These are phyloP conservation scores for Teinopalpus imperialis DNA, from an alignment of 2,888 invertebrate species.

Conservation along the genomic window DNA sequence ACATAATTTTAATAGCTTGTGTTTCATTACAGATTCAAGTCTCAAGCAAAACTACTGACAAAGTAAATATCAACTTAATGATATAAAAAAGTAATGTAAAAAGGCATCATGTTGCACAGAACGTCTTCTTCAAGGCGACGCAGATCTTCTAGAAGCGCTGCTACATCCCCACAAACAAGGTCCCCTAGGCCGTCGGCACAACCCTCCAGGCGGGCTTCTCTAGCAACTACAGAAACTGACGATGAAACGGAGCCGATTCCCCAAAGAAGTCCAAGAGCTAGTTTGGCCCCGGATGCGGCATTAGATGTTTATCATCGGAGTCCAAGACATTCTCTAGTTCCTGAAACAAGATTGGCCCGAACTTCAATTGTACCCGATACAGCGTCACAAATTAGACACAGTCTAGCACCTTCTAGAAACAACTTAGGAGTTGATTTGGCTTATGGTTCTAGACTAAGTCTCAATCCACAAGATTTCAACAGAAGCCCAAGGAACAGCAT, in stretches of 20 bases:
- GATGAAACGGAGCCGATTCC: slow-evolving; percentile 72
- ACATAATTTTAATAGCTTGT: no score
- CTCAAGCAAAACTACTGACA: no score
- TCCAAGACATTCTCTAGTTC: slow-evolving; percentile 79
- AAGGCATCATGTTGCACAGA: slow-evolving; percentile 83
- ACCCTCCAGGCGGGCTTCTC: slow-evolving; percentile 78
- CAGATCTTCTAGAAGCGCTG: slow-evolving; percentile 85
- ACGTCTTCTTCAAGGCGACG: slow-evolving; percentile 85
- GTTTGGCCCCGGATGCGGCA: slow-evolving; percentile 81
- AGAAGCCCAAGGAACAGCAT: slow-evolving; percentile 75
- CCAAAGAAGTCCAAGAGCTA: slow-evolving; percentile 79
- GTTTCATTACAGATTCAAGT: no score
- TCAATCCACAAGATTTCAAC: slow-evolving; percentile 80
- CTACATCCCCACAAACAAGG: slow-evolving; percentile 83
- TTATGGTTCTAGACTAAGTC: slow-evolving; percentile 80
- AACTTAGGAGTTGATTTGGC: slow-evolving; percentile 82
- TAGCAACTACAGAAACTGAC: slow-evolving; percentile 84
- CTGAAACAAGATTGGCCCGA: slow-evolving; percentile 81
- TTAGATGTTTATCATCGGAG: slow-evolving; percentile 78
- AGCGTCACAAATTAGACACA: slow-evolving; percentile 77
- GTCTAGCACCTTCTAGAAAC: slow-evolving; percentile 81
- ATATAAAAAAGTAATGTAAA: slow-evolving; percentile 14
- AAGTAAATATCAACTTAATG: no score
- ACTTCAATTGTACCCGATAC: slow-evolving; percentile 84
- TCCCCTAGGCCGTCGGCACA: slow-evolving; percentile 74